Percentiles rank a stretch among this genome's conserved stretches.
Evolutionary conservation across 2,888 invertebrate genomes (phyloP).

Genomic region (Heteropelma amictum): DNA sequence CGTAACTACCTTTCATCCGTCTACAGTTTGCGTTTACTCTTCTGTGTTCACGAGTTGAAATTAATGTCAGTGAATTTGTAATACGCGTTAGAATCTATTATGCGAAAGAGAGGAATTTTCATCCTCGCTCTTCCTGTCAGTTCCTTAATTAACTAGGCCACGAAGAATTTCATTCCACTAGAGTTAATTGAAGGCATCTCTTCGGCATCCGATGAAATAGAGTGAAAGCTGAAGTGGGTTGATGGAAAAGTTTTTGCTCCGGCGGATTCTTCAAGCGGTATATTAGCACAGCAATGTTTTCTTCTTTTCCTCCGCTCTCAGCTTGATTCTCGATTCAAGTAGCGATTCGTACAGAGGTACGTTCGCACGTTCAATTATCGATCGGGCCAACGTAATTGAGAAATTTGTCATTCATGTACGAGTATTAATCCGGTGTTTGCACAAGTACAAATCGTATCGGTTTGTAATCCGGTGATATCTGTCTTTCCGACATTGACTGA

Average conservation of each 20-base stretch:
- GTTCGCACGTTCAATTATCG: constrained; percentile 1
- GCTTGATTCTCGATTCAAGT: neutral
- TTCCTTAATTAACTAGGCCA: constrained; percentile 29
- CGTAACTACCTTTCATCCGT: neutral
- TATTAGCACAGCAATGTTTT: too few species aligned
- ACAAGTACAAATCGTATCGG: too few species aligned
- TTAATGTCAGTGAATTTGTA: constrained; percentile 44
- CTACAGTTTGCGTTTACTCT: neutral
- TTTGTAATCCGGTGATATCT: neutral
- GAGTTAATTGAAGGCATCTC: constrained; percentile 46
- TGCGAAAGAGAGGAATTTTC: constrained; percentile 29
- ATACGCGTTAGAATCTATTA: constrained; percentile 47
- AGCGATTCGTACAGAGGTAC: neutral
- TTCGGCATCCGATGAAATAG: neutral
- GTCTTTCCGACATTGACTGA: neutral
- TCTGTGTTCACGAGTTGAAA: constrained; percentile 16
- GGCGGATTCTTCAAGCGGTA: constrained; percentile 8
- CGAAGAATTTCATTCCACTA: constrained; percentile 23
- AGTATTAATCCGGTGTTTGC: constrained; percentile 3
- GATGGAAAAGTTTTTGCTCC: constrained; percentile 33
- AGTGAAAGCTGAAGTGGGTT: constrained; percentile 3
- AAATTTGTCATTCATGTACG: neutral
- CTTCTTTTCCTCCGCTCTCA: neutral
- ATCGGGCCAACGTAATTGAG: constrained; percentile 12
- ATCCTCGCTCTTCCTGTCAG: constrained; percentile 8